Evolutionary conservation across 2,888 invertebrate species (phyloP).

Genomic region (Drosophila anceps): DNA sequence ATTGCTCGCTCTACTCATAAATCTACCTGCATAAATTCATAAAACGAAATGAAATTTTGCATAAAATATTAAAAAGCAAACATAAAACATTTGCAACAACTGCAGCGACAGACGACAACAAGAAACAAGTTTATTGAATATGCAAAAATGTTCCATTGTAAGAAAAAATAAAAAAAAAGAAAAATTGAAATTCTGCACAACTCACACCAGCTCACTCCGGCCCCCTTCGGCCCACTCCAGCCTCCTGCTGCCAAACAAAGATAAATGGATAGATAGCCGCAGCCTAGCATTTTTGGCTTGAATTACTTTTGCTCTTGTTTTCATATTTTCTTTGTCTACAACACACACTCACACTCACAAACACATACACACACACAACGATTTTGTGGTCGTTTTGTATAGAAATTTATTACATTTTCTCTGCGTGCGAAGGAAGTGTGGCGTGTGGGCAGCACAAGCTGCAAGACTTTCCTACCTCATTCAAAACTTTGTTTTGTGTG

Average conservation of each 20-base stretch:
- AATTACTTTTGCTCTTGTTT: constrained; percentile 64
- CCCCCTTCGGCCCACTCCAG: neutral
- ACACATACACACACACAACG: constrained; percentile 34
- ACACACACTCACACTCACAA: constrained; percentile 27
- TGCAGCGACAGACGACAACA: constrained; percentile 51
- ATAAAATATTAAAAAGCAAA: constrained; percentile 50
- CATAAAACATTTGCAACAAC: constrained; percentile 48
- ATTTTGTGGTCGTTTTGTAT: constrained; percentile 76
- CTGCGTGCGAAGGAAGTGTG: constrained; percentile 29
- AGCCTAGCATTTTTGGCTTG: constrained; percentile 52
- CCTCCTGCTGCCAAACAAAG: constrained; percentile 22
- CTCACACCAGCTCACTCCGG: neutral
- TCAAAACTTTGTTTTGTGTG: constrained; percentile 57
- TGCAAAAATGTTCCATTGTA: constrained; percentile 59
- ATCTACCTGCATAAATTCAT: constrained; percentile 45
- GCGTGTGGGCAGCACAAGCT: constrained; percentile 10
- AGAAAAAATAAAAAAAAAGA: constrained; percentile 16
- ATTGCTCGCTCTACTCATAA: neutral
- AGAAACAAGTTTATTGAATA: constrained; percentile 69
- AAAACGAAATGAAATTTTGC: constrained; percentile 57
- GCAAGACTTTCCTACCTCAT: constrained; percentile 53
- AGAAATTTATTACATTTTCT: constrained; percentile 76
- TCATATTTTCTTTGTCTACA: constrained; percentile 70
- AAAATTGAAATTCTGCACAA: constrained; percentile 21
- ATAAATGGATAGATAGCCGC: constrained; percentile 60